Conservation (phyloP, 2,888 invertebrate species). For the Esperia sulphurella region DNA sequence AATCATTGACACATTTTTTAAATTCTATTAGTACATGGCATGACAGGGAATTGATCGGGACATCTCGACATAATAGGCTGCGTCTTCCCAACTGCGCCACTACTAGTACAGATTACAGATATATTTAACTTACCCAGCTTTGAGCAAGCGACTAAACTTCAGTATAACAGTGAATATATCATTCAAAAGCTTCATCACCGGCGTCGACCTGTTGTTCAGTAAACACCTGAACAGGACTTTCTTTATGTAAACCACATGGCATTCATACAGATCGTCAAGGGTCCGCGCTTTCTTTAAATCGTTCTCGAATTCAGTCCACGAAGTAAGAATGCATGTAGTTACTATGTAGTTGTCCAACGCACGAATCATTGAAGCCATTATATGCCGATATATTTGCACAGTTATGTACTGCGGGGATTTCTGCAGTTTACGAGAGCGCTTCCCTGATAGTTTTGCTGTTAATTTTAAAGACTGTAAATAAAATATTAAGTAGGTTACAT, state of each 20-base stretch:
- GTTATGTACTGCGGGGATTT: constrained; percentile 84
- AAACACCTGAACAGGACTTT: constrained; percentile 86
- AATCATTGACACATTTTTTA: too few species aligned
- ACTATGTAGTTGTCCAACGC: constrained; percentile 88
- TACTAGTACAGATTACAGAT: constrained; percentile 6
- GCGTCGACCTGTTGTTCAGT: constrained; percentile 83
- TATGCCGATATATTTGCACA: constrained; percentile 85
- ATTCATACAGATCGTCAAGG: constrained; percentile 85
- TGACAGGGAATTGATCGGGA: too few species aligned
- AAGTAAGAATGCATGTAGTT: constrained; percentile 85
- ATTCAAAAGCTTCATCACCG: constrained; percentile 83
- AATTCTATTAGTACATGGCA: too few species aligned
- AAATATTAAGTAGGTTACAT: neutral
- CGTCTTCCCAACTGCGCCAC: too few species aligned
- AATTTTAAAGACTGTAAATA: constrained; percentile 80
- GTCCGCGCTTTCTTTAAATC: constrained; percentile 82
- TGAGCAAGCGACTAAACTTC: constrained; percentile 83
- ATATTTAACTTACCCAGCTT: constrained; percentile 55
- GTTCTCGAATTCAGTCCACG: constrained; percentile 86
- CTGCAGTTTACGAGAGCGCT: constrained; percentile 67
- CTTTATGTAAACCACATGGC: constrained; percentile 87
- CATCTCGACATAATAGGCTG: too few species aligned
- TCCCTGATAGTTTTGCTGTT: constrained; percentile 70
- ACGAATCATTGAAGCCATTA: constrained; percentile 87
- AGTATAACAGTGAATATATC: constrained; percentile 86